These are phyloP conservation scores for Drosophila busckii DNA, from an alignment of 1,140 invertebrate species.

Conservation along the genomic window DNA sequence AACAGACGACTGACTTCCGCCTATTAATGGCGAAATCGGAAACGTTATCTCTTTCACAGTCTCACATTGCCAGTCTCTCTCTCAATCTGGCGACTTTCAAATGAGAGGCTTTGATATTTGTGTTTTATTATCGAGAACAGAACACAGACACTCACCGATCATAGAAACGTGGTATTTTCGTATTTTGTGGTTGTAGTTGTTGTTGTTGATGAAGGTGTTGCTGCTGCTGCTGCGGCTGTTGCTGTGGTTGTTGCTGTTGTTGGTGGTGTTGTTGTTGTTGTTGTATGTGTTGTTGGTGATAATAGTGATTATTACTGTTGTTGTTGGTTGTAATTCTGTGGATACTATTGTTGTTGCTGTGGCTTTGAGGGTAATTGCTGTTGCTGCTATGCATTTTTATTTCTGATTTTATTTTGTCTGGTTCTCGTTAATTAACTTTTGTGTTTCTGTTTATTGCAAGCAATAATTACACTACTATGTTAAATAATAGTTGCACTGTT, in stretches of 20 bases:
- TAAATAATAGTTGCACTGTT: slow-evolving; percentile 1
- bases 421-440: background rate
- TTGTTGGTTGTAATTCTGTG: slow-evolving; percentile 20
- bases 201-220: slow-evolving; percentile 7
- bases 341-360: slow-evolving; percentile 11
- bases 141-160: slow-evolving; percentile 30
- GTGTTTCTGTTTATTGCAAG: slow-evolving; percentile 3
- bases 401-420: slow-evolving; percentile 9
- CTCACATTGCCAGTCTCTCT: no score
- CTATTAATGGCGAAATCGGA: no score
- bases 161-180: slow-evolving; percentile 35
- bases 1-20: no score
- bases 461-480: no score
- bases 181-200: slow-evolving; percentile 20
- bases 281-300: slow-evolving; percentile 16
- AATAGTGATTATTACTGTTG: slow-evolving; percentile 20
- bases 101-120: no score
- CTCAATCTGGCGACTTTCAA: no score
- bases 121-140: background rate
- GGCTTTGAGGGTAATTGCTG: slow-evolving; percentile 25
- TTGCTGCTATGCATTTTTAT: slow-evolving; percentile 34
- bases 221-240: background rate
- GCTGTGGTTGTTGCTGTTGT: slow-evolving; percentile 7
- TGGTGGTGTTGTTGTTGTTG: background rate
- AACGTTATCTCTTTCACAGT: no score